phyloP scores from a whole-genome alignment of 2,888 invertebrate species.

The Melolontha melolontha region DNA sequence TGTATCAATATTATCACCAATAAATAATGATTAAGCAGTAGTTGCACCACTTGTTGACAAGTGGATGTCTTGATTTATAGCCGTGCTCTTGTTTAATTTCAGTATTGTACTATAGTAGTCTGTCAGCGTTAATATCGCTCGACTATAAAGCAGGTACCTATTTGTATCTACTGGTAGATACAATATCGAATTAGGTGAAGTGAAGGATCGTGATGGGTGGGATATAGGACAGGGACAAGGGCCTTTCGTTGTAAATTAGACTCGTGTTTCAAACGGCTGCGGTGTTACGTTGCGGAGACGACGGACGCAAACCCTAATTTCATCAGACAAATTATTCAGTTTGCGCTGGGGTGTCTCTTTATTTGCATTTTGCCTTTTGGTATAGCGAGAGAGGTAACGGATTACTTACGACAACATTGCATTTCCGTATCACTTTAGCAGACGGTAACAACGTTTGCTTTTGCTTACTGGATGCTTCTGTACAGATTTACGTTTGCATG shows the following conservation, averaged over 20 bases:
- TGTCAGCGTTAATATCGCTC: too few species aligned
- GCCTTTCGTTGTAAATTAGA: slow-evolving; percentile 18
- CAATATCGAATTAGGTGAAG: background rate
- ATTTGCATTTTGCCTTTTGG: slow-evolving; percentile 17
- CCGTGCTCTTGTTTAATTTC: too few species aligned
- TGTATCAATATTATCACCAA: too few species aligned
- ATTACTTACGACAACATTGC: too few species aligned
- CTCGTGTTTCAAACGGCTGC: background rate
- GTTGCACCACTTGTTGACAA: slow-evolving; percentile 10
- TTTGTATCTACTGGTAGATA: too few species aligned
- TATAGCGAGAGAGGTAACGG: slow-evolving; percentile 5
- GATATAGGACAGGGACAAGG: background rate
- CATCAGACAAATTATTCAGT: slow-evolving; percentile 34
- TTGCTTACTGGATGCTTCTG: too few species aligned
- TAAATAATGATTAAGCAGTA: too few species aligned
- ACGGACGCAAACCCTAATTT: slow-evolving; percentile 23
- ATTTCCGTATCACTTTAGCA: too few species aligned
- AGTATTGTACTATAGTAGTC: too few species aligned
- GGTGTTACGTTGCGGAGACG: slow-evolving; percentile 11
- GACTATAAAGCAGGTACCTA: too few species aligned
- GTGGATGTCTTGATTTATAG: background rate
- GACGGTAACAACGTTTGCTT: too few species aligned
- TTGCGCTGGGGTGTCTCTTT: slow-evolving; percentile 22
- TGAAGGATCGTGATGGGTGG: slow-evolving; percentile 20
- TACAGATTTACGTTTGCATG: too few species aligned